Base-by-base conservation (phyloP, 2,888 invertebrate genomes). In the Oscheius sp. region DNA sequence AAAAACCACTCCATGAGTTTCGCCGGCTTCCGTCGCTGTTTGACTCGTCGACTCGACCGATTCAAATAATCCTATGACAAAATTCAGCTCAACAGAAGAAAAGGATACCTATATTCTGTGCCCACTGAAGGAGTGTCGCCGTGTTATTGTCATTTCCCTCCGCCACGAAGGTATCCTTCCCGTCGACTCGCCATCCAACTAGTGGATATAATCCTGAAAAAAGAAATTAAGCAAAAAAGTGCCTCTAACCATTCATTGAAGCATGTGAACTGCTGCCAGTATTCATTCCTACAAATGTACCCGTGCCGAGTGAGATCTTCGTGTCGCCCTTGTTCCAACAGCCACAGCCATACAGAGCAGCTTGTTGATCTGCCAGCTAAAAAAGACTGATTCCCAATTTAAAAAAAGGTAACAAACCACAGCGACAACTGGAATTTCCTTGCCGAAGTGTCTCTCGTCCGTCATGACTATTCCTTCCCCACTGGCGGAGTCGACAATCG, bases 81-180 rank as follows among this genome's bases (percentile, higher is more conserved):
- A 3, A 3, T 35, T 9, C 21, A 46, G 45, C 3, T n/a, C 13
- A 5, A 2, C 9, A 16, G 16, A 27, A 3, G 13, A 16, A 23
- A 3, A 18, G 2, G 27, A 25, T 69, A 75, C 74, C 81, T 35
- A 81, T 76, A 1, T 76, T 74, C 69, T 89, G 86, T 5, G 89
- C 93, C 96, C 96, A 98, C 76, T 93, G 92, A 6, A 98, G 92
- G 7, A 94, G 91, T 1, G 93, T 93, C 0, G 96, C 96, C 0
- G 94, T 94, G 88, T 97, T 96, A 81, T 94, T 93, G 9, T 94
- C 93, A 0, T 93, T 92, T 0, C 95, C 95, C 89, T 98, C 97
- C 0, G 93, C 93, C 46, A 94, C 91, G 89, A 93, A 95, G 7
- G 78, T 78, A 13, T 76, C 70, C 29, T 76, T 70, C 53, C 79